Base-by-base conservation (phyloP, 2,113 vertebrate genomes). In the Takifugu bimaculatus region DNA sequence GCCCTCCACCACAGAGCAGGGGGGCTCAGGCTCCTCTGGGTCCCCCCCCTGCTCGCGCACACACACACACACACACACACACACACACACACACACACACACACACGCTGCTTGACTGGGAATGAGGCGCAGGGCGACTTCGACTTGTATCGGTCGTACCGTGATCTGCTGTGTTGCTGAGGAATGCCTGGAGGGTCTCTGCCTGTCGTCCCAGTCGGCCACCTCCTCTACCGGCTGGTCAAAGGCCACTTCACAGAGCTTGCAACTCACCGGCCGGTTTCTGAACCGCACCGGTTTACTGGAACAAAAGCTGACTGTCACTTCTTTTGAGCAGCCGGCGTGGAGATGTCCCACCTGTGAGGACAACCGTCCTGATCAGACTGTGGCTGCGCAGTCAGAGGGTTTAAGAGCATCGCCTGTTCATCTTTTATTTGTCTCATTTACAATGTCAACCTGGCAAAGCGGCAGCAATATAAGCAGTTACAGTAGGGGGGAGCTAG, bases 321-420 rank as follows among this genome's bases (percentile, higher is more conserved):
- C 76, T 43, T 89, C 82, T 79, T 98, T 98, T 20, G 92, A 73
- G 55, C 94, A 95, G 32, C 90, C 88, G 27, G 93, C 90, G 20
- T 94, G 96, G 54, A 99, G 92, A 58, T 98, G 95, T 48, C 96
- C 96, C 2, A 90, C 72, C 93, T 94, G 68, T 4, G 49, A 65
- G 12, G 44, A 42, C 29, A 42, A 52, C 6, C 45, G 1, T 14
- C 15, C n/a, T 48, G 45, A 48, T 48, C 45, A 48, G 20, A 25
- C 3, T 43, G 15, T 39, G 35, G 11, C 35, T 39, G 9, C 11
- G 9, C 9, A 39, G 7, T 10, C 35, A 39, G 9, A 39, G 11
- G 35, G 35, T 4, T 39, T 39, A 39, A 39, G 35, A 4, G 1
- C 7, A 6, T 39, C 2, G 10, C 35, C 3, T 2, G 7, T 39